A percentile compares a stretch with the other conserved stretches of the same genome.
Conservation (phyloP, 2,888 invertebrate genomes). For the Apamea epomidion region DNA sequence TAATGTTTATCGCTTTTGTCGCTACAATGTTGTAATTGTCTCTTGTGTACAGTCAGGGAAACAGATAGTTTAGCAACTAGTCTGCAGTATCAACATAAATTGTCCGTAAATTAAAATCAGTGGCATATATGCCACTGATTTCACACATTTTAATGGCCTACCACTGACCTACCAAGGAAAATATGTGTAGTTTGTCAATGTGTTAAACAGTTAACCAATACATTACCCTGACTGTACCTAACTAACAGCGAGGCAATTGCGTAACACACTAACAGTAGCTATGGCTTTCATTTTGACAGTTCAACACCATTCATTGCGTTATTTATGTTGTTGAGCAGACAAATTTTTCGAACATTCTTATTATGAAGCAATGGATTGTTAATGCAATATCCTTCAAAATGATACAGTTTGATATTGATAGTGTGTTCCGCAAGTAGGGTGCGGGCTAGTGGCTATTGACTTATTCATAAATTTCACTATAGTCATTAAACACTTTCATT, state of each 20-base stretch:
- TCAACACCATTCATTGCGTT: not conserved
- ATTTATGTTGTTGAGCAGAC: too few relatives aligned
- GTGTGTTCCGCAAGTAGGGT: not conserved
- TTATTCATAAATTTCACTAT: not conserved
- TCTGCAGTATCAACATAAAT: not conserved
- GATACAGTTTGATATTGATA: too few relatives aligned
- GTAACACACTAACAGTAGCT: too few relatives aligned
- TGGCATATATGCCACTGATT: not conserved
- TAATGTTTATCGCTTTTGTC: conserved; percentile 74
- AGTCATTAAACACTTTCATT: not conserved
- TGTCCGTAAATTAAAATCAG: not conserved
- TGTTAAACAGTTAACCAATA: not conserved
- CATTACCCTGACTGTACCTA: not conserved
- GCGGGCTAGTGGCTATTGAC: not conserved
- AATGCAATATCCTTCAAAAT: not conserved
- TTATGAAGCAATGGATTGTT: not conserved
- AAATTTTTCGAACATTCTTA: too few relatives aligned
- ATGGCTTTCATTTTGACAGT: not conserved
- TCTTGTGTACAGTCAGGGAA: not conserved
- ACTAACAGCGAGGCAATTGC: not conserved
- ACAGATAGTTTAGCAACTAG: not conserved
- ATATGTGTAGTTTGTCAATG: not conserved
- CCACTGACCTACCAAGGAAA: too few relatives aligned
- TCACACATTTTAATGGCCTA: too few relatives aligned
- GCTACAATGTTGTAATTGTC: conserved; percentile 48